A percentile compares a stretch with the other conserved stretches of the same genome.
Evolutionary conservation across 2,888 invertebrate genomes (phyloP).

Genomic region (Rhingia rostrata): DNA sequence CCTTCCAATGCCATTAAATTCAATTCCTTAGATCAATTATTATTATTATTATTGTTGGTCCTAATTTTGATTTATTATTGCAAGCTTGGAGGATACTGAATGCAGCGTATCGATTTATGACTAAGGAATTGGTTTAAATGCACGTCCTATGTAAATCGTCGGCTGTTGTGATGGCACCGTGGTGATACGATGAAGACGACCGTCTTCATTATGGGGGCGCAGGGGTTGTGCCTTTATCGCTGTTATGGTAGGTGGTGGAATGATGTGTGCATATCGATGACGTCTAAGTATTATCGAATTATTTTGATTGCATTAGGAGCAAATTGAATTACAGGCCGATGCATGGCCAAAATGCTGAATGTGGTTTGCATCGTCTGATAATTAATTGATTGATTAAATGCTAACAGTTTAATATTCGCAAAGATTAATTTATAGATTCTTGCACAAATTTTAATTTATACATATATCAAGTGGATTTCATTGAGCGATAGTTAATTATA

Average conservation of each 20-base stretch:
- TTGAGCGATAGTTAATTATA: no score
- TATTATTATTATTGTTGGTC: slow-evolving; percentile 56
- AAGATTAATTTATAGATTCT: neutral
- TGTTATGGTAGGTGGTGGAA: neutral
- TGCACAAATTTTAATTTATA: neutral
- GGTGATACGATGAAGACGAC: neutral
- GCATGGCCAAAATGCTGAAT: slow-evolving; percentile 24
- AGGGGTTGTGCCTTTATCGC: neutral
- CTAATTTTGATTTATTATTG: slow-evolving; percentile 73
- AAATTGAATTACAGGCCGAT: slow-evolving; percentile 34
- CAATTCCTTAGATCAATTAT: slow-evolving; percentile 68
- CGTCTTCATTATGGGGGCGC: neutral
- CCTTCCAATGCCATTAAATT: slow-evolving; percentile 24
- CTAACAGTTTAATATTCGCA: slow-evolving; percentile 11
- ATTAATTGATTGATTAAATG: slow-evolving; percentile 38
- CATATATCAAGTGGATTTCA: no score
- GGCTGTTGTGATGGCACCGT: neutral
- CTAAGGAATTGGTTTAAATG: slow-evolving; percentile 64
- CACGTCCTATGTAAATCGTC: neutral
- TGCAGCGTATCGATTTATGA: slow-evolving; percentile 60
- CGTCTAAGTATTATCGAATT: slow-evolving; percentile 39
- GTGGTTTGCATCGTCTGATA: slow-evolving; percentile 8
- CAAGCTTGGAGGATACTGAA: slow-evolving; percentile 25
- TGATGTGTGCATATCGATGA: slow-evolving; percentile 30
- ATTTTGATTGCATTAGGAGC: slow-evolving; percentile 36